Evolutionary conservation across 2,113 vertebrate genomes (phyloP).

Genomic region (Lophura nycthemera): DNA sequence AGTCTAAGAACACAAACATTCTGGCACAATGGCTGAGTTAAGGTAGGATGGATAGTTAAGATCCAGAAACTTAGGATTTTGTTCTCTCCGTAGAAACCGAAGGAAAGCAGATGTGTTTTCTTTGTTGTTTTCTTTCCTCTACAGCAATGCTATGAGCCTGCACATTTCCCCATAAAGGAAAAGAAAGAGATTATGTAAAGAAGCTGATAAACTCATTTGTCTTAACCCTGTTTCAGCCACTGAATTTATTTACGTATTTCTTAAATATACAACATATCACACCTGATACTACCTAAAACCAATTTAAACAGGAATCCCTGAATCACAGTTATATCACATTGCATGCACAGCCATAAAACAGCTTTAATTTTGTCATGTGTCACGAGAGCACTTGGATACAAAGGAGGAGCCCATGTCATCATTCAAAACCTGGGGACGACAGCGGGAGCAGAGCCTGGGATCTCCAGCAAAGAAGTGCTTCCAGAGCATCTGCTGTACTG

Average conservation of each 20-base stretch:
- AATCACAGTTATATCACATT: neutral
- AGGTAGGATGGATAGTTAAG: neutral
- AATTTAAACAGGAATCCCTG: neutral
- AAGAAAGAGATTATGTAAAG: neutral
- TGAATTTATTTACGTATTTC: neutral
- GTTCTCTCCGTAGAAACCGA: neutral
- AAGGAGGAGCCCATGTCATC: neutral
- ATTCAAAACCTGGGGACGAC: accelerated
- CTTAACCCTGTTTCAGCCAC: neutral
- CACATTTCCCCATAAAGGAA: neutral
- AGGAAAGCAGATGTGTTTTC: neutral
- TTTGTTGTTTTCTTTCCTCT: neutral
- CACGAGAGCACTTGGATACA: neutral
- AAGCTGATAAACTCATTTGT: neutral
- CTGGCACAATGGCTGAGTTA: neutral
- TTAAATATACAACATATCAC: neutral
- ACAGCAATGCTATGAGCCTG: neutral
- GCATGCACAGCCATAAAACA: neutral
- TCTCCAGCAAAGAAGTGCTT: neutral
- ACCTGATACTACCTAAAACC: neutral
- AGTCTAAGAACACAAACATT: neutral
- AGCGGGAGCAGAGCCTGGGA: neutral
- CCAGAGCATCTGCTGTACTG: neutral
- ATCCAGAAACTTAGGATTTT: neutral
- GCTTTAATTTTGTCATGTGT: accelerated